phyloP scores from a whole-genome alignment of 2,797 vertebrate genomes.

The Lerista edwardsae region DNA sequence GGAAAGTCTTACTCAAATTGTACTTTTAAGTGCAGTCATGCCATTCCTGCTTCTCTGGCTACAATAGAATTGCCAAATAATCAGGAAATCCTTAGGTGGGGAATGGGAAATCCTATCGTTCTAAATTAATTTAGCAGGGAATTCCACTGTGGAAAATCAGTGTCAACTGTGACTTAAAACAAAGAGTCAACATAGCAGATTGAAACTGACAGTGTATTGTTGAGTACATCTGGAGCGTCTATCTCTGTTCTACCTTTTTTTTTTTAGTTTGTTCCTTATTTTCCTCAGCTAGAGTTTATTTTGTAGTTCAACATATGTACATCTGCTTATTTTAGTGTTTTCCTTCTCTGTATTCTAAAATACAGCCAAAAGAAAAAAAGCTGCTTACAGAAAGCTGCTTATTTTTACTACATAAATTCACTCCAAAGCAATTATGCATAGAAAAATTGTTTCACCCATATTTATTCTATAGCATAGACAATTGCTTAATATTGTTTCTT shows the following conservation, averaged over 20 bases:
- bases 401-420: background rate
- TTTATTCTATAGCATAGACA: background rate
- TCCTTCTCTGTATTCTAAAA: background rate
- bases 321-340: constrained; percentile 23
- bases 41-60: constrained; percentile 33
- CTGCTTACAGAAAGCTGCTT: background rate
- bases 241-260: background rate
- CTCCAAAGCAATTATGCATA: background rate
- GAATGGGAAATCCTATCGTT: constrained; percentile 53
- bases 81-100: constrained; percentile 47
- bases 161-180: background rate
- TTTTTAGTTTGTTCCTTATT: constrained; percentile 18
- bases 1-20: constrained; percentile 4
- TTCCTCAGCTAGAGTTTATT: background rate
- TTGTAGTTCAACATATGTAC: background rate
- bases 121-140: constrained; percentile 28
- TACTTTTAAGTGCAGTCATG: constrained; percentile 7
- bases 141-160: constrained; percentile 41
- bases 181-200: constrained; percentile 2
- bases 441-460: background rate
- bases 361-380: background rate
- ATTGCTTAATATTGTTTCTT: too few relatives aligned
- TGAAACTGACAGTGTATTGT: background rate
- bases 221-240: background rate
- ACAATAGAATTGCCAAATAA: constrained; percentile 45